Evolutionary conservation across 2,888 invertebrate genomes (phyloP).

Genomic region (Rhingia rostrata): DNA sequence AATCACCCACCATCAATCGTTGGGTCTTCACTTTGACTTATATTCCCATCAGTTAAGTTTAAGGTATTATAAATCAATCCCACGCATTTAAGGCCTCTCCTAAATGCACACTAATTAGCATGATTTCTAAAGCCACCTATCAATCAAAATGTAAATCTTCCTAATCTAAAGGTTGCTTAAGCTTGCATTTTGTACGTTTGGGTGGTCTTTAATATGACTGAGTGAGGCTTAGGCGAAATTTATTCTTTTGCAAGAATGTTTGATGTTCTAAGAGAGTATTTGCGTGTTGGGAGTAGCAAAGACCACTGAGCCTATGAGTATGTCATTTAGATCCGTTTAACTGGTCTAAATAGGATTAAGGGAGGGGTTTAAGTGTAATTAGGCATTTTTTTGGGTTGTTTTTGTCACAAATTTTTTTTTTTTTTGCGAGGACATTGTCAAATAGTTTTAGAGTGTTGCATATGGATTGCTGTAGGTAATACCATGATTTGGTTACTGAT

Average conservation of each 20-base stretch:
- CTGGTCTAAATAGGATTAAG: not conserved
- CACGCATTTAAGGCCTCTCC: constrained; percentile 9
- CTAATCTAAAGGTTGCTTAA: constrained; percentile 25
- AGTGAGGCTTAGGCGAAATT: constrained; percentile 34
- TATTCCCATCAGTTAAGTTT: constrained; percentile 59
- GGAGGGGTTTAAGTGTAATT: not conserved
- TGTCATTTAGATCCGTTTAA: not conserved
- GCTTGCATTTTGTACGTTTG: not conserved
- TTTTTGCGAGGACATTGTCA: too few relatives aligned
- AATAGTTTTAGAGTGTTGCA: too few relatives aligned
- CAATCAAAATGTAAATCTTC: constrained; percentile 42
- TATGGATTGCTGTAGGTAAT: too few relatives aligned
- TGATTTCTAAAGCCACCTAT: constrained; percentile 44
- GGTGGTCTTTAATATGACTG: constrained; percentile 42
- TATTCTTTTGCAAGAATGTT: constrained; percentile 8
- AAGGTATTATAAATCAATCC: constrained; percentile 49
- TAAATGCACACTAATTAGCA: constrained; percentile 36
- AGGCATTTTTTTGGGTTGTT: not conserved
- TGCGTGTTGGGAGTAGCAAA: not conserved
- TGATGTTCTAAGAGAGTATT: constrained; percentile 1
- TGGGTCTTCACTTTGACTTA: constrained; percentile 43
- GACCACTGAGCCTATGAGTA: not conserved
- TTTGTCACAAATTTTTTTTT: not conserved
- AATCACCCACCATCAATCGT: constrained; percentile 48
- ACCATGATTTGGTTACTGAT: too few relatives aligned